Percentiles rank a stretch among this genome's conserved stretches.
These are phyloP conservation scores for Kradibia gibbosae DNA, from an alignment of 1,140 invertebrate species.

Conservation along the genomic window DNA sequence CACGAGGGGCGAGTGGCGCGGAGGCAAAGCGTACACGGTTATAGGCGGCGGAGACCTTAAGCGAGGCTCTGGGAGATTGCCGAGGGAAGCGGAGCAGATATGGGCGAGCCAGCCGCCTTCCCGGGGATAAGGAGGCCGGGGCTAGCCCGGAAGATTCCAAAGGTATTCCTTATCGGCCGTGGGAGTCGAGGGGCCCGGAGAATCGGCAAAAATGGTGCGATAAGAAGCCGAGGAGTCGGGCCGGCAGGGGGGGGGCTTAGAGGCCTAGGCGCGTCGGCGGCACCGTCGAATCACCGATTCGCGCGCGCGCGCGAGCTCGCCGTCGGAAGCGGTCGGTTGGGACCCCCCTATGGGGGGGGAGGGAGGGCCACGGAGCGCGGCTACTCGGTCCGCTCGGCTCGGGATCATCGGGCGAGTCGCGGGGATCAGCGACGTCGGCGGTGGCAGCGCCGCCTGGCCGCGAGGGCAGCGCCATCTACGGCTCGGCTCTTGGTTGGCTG, in stretches of 20 bases:
- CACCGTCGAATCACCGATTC: neutral
- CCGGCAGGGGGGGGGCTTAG: neutral
- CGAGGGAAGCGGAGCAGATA: no score
- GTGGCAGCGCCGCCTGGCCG: neutral
- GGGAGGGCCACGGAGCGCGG: no score
- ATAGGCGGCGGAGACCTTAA: no score
- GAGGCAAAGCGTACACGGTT: no score
- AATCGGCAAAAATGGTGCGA: neutral
- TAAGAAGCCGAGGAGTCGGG: neutral
- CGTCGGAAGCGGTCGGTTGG: neutral
- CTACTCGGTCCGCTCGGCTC: neutral
- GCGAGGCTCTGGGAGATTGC: no score
- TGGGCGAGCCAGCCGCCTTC: no score
- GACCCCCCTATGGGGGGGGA: neutral
- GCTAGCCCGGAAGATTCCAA: no score
- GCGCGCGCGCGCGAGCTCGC: neutral
- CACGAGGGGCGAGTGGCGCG: no score
- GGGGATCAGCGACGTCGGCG: neutral
- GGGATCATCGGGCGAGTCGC: neutral
- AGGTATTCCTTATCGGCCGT: no score
- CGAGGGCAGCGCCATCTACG: constrained; percentile 57
- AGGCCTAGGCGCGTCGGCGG: neutral
- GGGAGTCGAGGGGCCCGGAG: no score
- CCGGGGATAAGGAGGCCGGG: no score
- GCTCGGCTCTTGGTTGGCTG: constrained; percentile 44